Conservation (phyloP, 2,113 vertebrate species). For the Accipiter virgatus region DNA sequence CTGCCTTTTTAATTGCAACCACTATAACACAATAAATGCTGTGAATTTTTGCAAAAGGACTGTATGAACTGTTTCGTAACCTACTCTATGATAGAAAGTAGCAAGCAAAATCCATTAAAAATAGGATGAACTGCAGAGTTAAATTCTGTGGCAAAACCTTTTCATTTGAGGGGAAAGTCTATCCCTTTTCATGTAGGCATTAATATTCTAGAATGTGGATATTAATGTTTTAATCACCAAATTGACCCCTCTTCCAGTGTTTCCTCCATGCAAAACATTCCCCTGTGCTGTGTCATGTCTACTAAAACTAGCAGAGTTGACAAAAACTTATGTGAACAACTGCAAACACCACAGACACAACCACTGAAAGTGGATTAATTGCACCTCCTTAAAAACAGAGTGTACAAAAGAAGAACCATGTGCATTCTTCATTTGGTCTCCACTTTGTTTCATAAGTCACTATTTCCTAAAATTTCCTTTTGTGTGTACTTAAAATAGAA, state of each 20-base stretch:
- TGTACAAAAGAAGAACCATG: rapidly evolving
- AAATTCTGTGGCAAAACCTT: not conserved
- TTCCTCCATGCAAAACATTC: not conserved
- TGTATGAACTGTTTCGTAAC: not conserved
- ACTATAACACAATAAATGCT: not conserved
- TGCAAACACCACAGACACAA: not conserved
- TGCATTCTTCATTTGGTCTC: not conserved
- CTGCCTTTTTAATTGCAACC: not conserved
- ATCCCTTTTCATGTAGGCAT: not conserved
- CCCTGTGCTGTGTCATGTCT: not conserved
- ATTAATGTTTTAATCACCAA: not conserved
- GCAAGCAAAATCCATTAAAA: not conserved
- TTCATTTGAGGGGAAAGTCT: not conserved
- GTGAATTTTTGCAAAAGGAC: not conserved
- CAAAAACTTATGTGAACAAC: not conserved
- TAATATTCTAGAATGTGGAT: not conserved
- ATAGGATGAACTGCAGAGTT: not conserved
- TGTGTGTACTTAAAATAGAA: not conserved
- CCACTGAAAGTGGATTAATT: not conserved
- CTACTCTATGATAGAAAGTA: not conserved
- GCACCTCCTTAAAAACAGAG: not conserved
- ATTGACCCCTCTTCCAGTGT: not conserved
- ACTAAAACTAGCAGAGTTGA: not conserved
- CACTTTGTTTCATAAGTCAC: not conserved
- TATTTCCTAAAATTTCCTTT: not conserved